A percentile compares a stretch with the other conserved stretches of the same genome.
Conservation (phyloP, 2,888 invertebrate species). For the Copidosoma aretas region DNA sequence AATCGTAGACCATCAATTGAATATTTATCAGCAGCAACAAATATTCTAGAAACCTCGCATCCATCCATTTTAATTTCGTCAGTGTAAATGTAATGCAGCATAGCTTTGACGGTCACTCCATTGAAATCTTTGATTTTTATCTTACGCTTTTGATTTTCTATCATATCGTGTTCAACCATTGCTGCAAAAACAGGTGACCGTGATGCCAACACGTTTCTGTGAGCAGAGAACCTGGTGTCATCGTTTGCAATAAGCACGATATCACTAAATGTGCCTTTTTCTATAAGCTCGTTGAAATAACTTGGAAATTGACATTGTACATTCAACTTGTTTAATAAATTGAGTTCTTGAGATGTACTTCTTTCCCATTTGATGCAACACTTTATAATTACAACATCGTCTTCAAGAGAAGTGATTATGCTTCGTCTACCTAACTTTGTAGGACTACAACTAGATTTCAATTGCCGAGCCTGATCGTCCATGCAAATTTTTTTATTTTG, state of each 20-base stretch:
- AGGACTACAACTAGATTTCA: too few relatives aligned
- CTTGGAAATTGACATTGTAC: neutral
- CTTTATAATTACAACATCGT: too few relatives aligned
- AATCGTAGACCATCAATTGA: slow-evolving; percentile 5
- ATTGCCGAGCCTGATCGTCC: too few relatives aligned
- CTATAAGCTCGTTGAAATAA: too few relatives aligned
- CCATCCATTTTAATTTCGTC: slow-evolving; percentile 4
- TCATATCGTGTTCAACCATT: slow-evolving; percentile 24
- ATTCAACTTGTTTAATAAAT: too few relatives aligned
- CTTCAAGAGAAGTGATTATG: too few relatives aligned
- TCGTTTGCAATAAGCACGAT: neutral
- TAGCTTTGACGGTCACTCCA: slow-evolving; percentile 1
- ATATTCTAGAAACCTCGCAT: neutral
- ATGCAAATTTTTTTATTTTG: too few relatives aligned
- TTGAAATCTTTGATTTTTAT: slow-evolving; percentile 2
- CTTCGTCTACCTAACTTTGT: too few relatives aligned
- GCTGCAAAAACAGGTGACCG: slow-evolving; percentile 16
- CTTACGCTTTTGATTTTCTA: slow-evolving; percentile 5
- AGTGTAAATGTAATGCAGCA: slow-evolving; percentile 22
- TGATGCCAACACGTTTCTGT: slow-evolving; percentile 9
- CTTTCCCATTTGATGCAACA: too few relatives aligned
- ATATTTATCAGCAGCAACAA: slow-evolving; percentile 24
- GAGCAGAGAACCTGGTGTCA: neutral
- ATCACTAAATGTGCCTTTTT: slow-evolving; percentile 2
- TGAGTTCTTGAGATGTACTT: too few relatives aligned